Conservation (phyloP, 2,113 vertebrate genomes). For the Aptenodytes patagonicus region DNA sequence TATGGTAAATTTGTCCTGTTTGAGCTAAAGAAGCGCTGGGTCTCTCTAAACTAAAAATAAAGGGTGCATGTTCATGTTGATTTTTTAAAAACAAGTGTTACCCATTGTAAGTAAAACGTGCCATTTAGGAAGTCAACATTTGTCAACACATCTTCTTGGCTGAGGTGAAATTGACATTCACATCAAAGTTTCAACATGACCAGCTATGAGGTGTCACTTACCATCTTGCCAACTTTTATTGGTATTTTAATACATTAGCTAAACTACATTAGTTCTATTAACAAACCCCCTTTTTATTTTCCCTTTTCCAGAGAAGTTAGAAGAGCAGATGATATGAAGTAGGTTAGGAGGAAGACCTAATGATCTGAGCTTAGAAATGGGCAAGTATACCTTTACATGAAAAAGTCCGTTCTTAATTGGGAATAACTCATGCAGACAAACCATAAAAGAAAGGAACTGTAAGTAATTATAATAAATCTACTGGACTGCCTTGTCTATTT, state of each 20-base stretch:
- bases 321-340: neutral
- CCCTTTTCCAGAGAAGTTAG: neutral
- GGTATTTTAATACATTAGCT: neutral
- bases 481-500: neutral
- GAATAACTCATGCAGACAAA: neutral
- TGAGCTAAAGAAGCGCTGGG: neutral
- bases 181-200: neutral
- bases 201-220: neutral
- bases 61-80: accelerated
- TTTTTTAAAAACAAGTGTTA: neutral
- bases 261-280: neutral
- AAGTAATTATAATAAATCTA: neutral
- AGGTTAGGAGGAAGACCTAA: neutral
- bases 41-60: neutral
- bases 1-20: neutral
- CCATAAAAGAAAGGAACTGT: neutral
- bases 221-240: neutral
- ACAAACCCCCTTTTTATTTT: neutral
- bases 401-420: neutral
- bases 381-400: neutral
- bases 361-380: neutral
- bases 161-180: neutral
- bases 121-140: neutral
- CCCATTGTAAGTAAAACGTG: neutral
- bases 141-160: neutral